Evolutionary conservation across 1,140 invertebrate species (phyloP).

Genomic region (Contarinia nasturtii): DNA sequence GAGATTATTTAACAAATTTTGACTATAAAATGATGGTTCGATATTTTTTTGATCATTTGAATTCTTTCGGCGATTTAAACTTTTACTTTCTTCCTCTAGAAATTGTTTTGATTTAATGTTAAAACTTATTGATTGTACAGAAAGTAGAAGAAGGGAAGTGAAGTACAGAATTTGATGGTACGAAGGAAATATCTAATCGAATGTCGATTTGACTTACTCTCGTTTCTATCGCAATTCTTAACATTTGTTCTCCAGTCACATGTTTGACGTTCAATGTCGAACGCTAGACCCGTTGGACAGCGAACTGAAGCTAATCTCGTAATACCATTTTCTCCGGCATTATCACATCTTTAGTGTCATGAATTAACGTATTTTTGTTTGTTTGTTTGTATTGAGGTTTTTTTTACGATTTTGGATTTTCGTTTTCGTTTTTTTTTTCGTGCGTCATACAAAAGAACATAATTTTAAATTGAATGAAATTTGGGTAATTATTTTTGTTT

Average conservation of each 20-base stretch:
- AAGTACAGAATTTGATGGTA: neutral
- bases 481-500: too few relatives aligned
- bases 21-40: too few relatives aligned
- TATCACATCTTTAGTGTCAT: slow-evolving; percentile 54
- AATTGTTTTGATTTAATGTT: too few relatives aligned
- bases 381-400: neutral
- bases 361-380: too few relatives aligned
- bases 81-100: too few relatives aligned
- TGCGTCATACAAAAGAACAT: neutral
- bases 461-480: neutral
- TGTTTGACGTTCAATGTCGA: slow-evolving; percentile 85
- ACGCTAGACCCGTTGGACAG: slow-evolving; percentile 77
- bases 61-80: too few relatives aligned
- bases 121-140: neutral
- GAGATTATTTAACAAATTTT: too few relatives aligned
- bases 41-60: too few relatives aligned
- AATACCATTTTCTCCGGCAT: slow-evolving; percentile 63
- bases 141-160: neutral
- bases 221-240: slow-evolving; percentile 80
- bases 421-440: neutral
- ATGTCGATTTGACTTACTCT: slow-evolving; percentile 55
- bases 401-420: neutral
- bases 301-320: slow-evolving; percentile 69
- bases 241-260: slow-evolving; percentile 93
- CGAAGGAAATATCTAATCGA: neutral